phyloP scores from a whole-genome alignment of 1,140 invertebrate species.

The Araneus ventricosus region DNA sequence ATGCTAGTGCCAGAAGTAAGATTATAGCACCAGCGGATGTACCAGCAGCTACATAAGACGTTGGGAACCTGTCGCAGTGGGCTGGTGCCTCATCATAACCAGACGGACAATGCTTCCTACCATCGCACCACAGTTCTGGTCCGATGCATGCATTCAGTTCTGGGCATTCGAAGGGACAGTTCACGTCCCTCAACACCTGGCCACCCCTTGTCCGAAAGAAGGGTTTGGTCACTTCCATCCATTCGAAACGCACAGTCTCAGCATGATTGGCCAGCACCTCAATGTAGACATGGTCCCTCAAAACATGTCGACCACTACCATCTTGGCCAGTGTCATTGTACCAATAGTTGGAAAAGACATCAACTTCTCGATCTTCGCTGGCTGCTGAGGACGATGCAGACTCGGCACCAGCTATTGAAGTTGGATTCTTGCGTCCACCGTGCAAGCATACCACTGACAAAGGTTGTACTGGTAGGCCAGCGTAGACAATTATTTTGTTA shows the following conservation, averaged over 20 bases:
- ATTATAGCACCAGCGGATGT: conserved; percentile 54
- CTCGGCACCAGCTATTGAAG: conserved; percentile 61
- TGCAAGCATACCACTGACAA: conserved; percentile 76
- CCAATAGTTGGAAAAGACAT: conserved; percentile 76
- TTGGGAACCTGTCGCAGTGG: conserved; percentile 80
- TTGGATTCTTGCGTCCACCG: conserved; percentile 21
- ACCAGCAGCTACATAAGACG: conserved; percentile 74
- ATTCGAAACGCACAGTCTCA: conserved; percentile 88
- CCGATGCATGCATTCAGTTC: conserved; percentile 94
- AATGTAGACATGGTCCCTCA: conserved; percentile 81
- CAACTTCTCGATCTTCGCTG: conserved; percentile 58
- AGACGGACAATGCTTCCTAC: conserved; percentile 90
- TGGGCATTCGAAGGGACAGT: conserved; percentile 90
- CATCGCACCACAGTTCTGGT: conserved; percentile 93
- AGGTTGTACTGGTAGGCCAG: conserved; percentile 70
- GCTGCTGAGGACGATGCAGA: conserved; percentile 42
- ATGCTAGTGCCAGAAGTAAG: conserved; percentile 42
- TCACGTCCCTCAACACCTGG: conserved; percentile 81
- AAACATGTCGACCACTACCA: conserved; percentile 13
- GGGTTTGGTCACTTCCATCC: conserved; percentile 88
- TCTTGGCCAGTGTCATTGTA: conserved; percentile 73
- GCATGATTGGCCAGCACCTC: conserved; percentile 88
- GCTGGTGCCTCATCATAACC: conserved; percentile 91
- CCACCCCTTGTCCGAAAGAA: conserved; percentile 77
- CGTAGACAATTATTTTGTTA: conserved; percentile 76